These are phyloP conservation scores for Anodontia alba DNA, from an alignment of 2,888 invertebrate genomes.

Conservation along the genomic window DNA sequence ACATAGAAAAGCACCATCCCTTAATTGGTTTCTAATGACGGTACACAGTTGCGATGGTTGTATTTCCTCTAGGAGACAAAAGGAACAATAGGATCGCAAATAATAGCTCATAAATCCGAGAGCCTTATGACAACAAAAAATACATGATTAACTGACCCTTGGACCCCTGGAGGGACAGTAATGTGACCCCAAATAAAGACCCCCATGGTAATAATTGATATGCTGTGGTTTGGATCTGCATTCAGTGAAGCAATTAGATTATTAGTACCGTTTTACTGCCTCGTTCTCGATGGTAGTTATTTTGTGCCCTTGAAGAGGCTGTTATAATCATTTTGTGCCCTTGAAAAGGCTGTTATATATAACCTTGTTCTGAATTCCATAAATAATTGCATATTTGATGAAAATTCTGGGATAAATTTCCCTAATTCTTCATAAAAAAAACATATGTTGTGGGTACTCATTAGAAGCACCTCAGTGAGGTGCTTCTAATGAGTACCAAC, in stretches of 20 bases:
- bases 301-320: background rate
- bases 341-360: background rate
- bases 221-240: background rate
- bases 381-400: background rate
- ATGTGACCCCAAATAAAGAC: slow-evolving; percentile 18
- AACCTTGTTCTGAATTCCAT: background rate
- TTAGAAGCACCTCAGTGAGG: no score
- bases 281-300: background rate
- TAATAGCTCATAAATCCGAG: slow-evolving; percentile 12
- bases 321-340: background rate
- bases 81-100: background rate
- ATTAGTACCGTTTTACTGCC: slow-evolving; percentile 13
- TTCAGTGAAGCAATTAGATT: slow-evolving; percentile 3
- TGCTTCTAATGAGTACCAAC: no score
- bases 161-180: slow-evolving; percentile 4
- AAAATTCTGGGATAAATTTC: no score
- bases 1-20: background rate
- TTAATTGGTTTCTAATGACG: slow-evolving; percentile 11
- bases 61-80: background rate
- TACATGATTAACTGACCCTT: slow-evolving; percentile 14
- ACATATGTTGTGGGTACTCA: no score
- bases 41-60: slow-evolving; percentile 6
- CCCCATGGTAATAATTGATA: slow-evolving; percentile 7
- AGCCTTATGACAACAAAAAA: background rate
- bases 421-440: no score